Conservation (phyloP, 1,140 invertebrate species). For the Euschistus heros region DNA sequence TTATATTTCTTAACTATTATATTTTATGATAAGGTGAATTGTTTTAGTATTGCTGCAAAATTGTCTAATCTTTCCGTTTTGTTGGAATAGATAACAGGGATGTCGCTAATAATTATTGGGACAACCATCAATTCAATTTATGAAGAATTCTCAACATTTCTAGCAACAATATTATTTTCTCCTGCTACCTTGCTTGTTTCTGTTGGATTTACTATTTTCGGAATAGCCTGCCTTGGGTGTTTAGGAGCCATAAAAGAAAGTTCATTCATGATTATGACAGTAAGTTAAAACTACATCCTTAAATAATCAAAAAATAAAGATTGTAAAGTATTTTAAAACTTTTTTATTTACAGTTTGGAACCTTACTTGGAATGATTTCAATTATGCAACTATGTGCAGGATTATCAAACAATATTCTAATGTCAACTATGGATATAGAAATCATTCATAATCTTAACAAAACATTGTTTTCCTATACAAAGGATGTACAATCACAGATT, state of each 20-base stretch:
- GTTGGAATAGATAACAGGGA: slow-evolving; percentile 1
- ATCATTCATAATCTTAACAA: background rate
- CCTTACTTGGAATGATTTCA: background rate
- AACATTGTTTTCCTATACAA: background rate
- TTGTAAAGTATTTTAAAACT: background rate
- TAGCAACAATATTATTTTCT: slow-evolving; percentile 31
- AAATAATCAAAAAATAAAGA: background rate
- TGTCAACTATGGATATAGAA: background rate
- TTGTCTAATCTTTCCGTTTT: background rate
- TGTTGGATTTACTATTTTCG: slow-evolving; percentile 56
- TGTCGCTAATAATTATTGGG: slow-evolving; percentile 7
- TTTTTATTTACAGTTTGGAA: background rate
- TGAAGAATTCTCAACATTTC: background rate
- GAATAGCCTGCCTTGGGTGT: slow-evolving; percentile 73
- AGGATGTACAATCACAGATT: background rate
- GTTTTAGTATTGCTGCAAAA: too few species aligned
- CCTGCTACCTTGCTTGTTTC: slow-evolving; percentile 47
- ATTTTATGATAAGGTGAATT: background rate
- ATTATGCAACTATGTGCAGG: background rate
- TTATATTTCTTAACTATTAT: background rate
- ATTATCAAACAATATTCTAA: background rate
- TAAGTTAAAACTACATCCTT: slow-evolving; percentile 37
- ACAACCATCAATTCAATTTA: slow-evolving; percentile 6
- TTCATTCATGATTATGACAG: slow-evolving; percentile 68
- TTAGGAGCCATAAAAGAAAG: slow-evolving; percentile 72